Evolutionary conservation across 37 sponge, comb jelly and placozoan genomes (phyloP).

Genomic region (Dysidea cf. avara): DNA sequence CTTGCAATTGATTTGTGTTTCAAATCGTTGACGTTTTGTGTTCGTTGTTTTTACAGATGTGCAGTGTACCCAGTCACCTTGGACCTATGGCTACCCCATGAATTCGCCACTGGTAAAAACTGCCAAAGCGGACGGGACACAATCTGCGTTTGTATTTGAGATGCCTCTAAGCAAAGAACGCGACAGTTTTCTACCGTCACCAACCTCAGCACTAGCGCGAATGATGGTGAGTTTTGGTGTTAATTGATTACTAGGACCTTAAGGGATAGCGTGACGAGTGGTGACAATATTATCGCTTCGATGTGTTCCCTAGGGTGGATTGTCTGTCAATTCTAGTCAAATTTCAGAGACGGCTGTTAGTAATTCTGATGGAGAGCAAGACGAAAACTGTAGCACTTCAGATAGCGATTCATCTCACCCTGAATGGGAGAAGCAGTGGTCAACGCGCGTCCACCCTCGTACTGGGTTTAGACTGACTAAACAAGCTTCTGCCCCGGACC

Average conservation of each 20-base stretch:
- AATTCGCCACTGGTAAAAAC: constrained; percentile 23
- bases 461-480: no score
- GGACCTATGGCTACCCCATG: constrained; percentile 38
- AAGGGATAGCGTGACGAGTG: neutral
- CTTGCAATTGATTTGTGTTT: no score
- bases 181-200: neutral
- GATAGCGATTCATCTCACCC: no score
- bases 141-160: constrained; percentile 13
- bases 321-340: neutral
- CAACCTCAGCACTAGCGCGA: no score
- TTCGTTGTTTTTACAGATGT: constrained; percentile 2
- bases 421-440: no score
- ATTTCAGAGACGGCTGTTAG: neutral
- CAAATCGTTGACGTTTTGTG: neutral
- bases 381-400: neutral
- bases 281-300: neutral
- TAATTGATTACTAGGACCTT: neutral
- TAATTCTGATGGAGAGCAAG: constrained; percentile 30
- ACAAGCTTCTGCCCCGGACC: no score
- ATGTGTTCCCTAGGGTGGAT: neutral
- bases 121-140: constrained; percentile 3
- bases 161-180: constrained; percentile 1
- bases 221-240: constrained; percentile 25
- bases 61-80: constrained; percentile 20
- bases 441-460: no score